These are phyloP conservation scores for Platyrinchus mystaceus DNA, from an alignment of 2,797 vertebrate genomes.

Conservation along the genomic window DNA sequence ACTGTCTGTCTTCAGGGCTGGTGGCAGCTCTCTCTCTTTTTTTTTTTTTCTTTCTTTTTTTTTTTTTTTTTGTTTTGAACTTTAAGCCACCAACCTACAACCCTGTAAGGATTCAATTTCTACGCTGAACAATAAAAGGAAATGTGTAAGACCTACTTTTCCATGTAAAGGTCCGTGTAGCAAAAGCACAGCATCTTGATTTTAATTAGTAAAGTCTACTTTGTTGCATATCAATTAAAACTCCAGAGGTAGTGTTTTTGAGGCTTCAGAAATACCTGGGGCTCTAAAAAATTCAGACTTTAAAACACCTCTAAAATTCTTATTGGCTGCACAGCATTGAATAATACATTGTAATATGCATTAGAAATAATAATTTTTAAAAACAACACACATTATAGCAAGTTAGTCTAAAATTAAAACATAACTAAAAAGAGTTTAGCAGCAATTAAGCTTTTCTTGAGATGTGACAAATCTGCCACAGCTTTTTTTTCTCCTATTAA, in stretches of 20 bases:
- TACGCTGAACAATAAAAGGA: slow-evolving; percentile 81
- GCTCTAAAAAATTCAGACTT: slow-evolving; percentile 73
- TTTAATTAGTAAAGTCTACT: slow-evolving; percentile 87
- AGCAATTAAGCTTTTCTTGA: slow-evolving; percentile 44
- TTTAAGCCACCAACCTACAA: slow-evolving; percentile 80
- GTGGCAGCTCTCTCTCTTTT: slow-evolving; percentile 72
- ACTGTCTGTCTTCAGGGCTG: slow-evolving; percentile 95
- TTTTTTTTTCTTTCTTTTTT: slow-evolving; percentile 64
- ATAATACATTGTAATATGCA: neutral
- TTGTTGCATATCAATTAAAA: slow-evolving; percentile 85
- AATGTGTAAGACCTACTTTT: slow-evolving; percentile 83
- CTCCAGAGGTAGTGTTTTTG: slow-evolving; percentile 52
- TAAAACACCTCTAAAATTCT: slow-evolving; percentile 63
- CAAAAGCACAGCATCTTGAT: slow-evolving; percentile 79
- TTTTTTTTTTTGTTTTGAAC: slow-evolving; percentile 75
- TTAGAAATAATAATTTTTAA: neutral
- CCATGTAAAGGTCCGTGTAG: slow-evolving; percentile 86
- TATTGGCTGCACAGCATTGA: neutral
- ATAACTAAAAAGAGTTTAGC: neutral
- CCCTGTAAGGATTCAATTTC: slow-evolving; percentile 80
- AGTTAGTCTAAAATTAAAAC: neutral
- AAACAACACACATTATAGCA: neutral
- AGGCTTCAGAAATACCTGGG: slow-evolving; percentile 71
- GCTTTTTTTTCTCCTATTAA: neutral
- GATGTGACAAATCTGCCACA: slow-evolving; percentile 10